Base-by-base conservation (phyloP, 1,140 invertebrate species). In the Drosophila eugracilis region DNA sequence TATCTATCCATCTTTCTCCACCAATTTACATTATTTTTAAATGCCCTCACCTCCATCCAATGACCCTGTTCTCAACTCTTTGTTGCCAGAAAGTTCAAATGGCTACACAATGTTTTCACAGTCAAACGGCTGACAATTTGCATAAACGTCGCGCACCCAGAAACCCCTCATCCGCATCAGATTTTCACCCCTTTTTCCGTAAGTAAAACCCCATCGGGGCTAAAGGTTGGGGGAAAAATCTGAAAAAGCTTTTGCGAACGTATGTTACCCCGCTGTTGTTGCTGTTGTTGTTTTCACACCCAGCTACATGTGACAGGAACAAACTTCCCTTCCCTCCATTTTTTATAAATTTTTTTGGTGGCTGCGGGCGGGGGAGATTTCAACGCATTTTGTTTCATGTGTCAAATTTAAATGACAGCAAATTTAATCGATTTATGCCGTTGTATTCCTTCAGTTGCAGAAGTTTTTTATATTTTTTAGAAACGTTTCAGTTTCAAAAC, bases 321-420 rank as follows among this genome's bases (percentile, higher is more conserved):
- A 75, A 75, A 75, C 71, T 75, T 52, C 67, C 36, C 67, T n/a
- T n/a, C n/a, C 58, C 5, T 32, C 49, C 30, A 12, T 37, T n/a
- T n/a, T n/a, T 3, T 7, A 42, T 5, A 39, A 14, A 5, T n/a
- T 41, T 32, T 44, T 21, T 65, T 59, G 24, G n/a, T 10, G 39
- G 4, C 0, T 12, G 19, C 1, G 24, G 34, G 26, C 30, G n/a
- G 10, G 54, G 6, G 30, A 32, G 39, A 62, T 62, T 74, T 54
- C 53, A 49, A 52, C 66, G 45, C 71, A 72, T 84, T 84, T 72
- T 79, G 80, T 78, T 78, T 84, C 78, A 77, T 89, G 67, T 83
- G 72, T 79, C 78, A 83, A 89, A 79, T 89, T 83, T 89, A 84
- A 89, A 89, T 79, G 84, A 88, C 83, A 89, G 84, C 72, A 79